Conservation (phyloP, 2,797 vertebrate genomes). For the Lepilemur septentrionalis region DNA sequence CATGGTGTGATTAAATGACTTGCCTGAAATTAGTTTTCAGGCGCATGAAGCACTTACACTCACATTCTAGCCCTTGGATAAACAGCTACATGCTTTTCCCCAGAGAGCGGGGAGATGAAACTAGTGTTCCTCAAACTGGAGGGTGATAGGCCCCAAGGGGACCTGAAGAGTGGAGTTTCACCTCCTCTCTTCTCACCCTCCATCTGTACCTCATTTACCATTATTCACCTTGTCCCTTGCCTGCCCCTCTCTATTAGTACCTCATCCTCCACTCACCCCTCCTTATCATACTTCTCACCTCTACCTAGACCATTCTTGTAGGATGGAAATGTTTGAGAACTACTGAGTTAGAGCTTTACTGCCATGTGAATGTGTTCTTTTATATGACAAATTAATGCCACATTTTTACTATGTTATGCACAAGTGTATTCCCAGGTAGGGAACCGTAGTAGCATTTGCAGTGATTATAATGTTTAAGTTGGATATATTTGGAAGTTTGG, state of each 20-base stretch:
- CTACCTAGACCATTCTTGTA: conserved; percentile 70
- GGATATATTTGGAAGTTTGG: conserved; percentile 45
- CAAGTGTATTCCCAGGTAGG: conserved; percentile 41
- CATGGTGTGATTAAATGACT: conserved; percentile 41
- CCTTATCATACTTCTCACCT: conserved; percentile 59
- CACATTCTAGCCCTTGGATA: conserved; percentile 29
- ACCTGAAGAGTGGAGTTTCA: conserved; percentile 54
- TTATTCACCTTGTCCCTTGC: conserved; percentile 74
- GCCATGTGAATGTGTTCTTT: conserved; percentile 48
- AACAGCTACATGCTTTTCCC: conserved; percentile 44
- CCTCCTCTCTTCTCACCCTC: conserved; percentile 63
- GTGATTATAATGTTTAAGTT: neutral
- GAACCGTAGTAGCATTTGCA: conserved; percentile 16
- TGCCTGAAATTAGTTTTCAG: conserved; percentile 48
- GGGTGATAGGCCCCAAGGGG: conserved; percentile 29
- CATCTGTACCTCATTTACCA: conserved; percentile 66
- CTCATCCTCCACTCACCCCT: conserved; percentile 77
- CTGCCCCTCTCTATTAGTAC: conserved; percentile 76
- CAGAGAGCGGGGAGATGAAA: conserved; percentile 43
- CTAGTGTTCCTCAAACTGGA: conserved; percentile 45
- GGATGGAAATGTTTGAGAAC: conserved; percentile 59
- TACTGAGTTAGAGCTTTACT: conserved; percentile 55
- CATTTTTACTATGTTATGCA: neutral
- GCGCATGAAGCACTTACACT: neutral
- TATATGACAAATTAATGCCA: conserved; percentile 31